These are phyloP conservation scores for Anoplopoma fimbria DNA, from an alignment of 2,113 vertebrate species.

Conservation along the genomic window DNA sequence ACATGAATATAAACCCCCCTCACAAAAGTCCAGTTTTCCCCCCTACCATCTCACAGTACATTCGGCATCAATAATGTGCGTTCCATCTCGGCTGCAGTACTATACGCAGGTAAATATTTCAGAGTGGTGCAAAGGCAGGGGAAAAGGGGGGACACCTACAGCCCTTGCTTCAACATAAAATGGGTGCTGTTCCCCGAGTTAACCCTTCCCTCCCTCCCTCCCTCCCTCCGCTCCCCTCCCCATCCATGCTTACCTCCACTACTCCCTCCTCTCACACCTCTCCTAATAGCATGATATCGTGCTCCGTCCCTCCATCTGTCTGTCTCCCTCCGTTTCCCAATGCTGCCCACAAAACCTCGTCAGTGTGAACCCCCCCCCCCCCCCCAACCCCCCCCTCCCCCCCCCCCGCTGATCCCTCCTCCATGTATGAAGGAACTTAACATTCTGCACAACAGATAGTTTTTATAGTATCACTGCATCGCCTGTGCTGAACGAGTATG, in stretches of 20 bases:
- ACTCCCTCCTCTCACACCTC: constrained; percentile 53
- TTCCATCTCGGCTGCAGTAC: constrained; percentile 42
- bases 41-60: neutral
- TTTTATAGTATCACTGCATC: constrained; percentile 34
- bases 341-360: constrained; percentile 31
- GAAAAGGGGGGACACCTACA: constrained; percentile 61
- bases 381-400: constrained; percentile 4
- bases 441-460: constrained; percentile 59
- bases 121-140: constrained; percentile 65
- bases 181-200: constrained; percentile 71
- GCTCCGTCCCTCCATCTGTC: constrained; percentile 40
- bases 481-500: constrained; percentile 12
- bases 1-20: constrained; percentile 47
- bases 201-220: constrained; percentile 64
- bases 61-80: constrained; percentile 14
- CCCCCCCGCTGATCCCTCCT: constrained; percentile 9
- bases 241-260: constrained; percentile 48
- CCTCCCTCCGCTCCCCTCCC: constrained; percentile 51
- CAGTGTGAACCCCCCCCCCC: constrained; percentile 8
- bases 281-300: constrained; percentile 36
- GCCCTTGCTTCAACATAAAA: constrained; percentile 70
- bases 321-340: constrained; percentile 41
- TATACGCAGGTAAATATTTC: constrained; percentile 63
- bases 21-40: constrained; percentile 24
- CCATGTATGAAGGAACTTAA: constrained; percentile 50